phyloP scores from a whole-genome alignment of 2,797 vertebrate species.

The Pipistrellus nathusii region DNA sequence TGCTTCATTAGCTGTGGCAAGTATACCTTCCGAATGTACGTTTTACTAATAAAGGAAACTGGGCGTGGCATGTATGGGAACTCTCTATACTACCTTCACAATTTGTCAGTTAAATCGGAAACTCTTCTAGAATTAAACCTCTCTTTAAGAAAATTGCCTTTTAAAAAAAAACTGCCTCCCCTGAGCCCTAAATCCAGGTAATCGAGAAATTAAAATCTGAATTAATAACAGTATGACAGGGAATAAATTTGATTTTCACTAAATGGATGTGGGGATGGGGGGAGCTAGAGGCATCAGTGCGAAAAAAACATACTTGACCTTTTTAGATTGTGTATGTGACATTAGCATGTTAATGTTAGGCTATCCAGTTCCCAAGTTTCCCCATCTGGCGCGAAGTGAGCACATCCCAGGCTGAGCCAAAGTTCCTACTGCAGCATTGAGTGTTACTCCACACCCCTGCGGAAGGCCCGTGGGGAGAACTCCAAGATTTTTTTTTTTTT shows the following conservation, averaged over 20 bases:
- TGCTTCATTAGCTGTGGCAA: not conserved
- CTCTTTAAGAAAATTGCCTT: constrained; percentile 37
- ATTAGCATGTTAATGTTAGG: not conserved
- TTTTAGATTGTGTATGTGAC: not conserved
- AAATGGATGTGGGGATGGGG: not conserved
- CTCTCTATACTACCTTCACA: not conserved
- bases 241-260: not conserved
- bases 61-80: not conserved
- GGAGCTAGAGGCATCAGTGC: not conserved
- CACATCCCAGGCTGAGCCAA: not conserved
- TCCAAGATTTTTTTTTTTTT: not conserved
- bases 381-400: not conserved
- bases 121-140: not conserved
- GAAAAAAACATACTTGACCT: not conserved
- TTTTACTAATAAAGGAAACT: not conserved
- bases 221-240: not conserved
- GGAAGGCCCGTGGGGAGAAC: not conserved
- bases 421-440: not conserved
- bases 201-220: constrained; percentile 51
- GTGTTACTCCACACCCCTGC: not conserved
- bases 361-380: not conserved
- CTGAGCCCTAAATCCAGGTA: constrained; percentile 15
- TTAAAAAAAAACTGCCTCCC: constrained; percentile 37
- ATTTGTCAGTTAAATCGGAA: constrained; percentile 17
- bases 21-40: not conserved